Evolutionary conservation across 1,140 invertebrate species (phyloP), one percentile per base, ranked within the genome.

Genomic region (Drosophila bipectinata): DNA sequence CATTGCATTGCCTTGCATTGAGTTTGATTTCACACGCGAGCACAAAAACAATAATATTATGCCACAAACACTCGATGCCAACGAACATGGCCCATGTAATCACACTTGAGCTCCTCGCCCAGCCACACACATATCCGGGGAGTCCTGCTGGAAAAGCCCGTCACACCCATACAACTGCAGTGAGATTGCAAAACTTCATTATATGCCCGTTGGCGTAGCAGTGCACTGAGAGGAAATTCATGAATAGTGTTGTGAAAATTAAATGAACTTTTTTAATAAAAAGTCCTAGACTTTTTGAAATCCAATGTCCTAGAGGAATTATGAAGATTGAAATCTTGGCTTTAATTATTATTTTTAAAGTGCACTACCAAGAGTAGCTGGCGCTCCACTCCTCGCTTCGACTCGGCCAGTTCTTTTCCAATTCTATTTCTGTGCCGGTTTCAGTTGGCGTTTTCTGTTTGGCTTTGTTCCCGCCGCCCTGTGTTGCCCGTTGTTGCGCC

Each of bases 1-100:
- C 81, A 84, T 71, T 72, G 78, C 78, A 82, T 79, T 76, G 83
- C 82, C 84, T 63, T 87, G 82, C 79, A 82, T 72, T 58, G 82
- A 79, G 83, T 87, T 87, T 87, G 83, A 87, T 87, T 87, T 87
- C 82, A 72, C 82, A 87, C 82, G 82, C 82, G 82, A 87, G 82
- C 82, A 87, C 82, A 87, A 79, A 87, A 87, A 87, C 82, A 87
- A 87, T 87, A 87, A 87, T 87, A 87, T 87, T 87, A 87, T 87
- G 82, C 82, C 82, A 87, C 82, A 87, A 87, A 88, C 82, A 85
- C 82, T 72, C 82, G 83, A 78, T 59, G 83, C 62, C 83, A 82
- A 60, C 82, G 82, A 82, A 87, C 83, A 87, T 88, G 82, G 73
- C 63, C 83, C 79, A 87, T 87, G 82, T 87, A 87, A 87, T 87